Conservation (phyloP, 2,888 invertebrate genomes). For the Xylocampa areola region DNA sequence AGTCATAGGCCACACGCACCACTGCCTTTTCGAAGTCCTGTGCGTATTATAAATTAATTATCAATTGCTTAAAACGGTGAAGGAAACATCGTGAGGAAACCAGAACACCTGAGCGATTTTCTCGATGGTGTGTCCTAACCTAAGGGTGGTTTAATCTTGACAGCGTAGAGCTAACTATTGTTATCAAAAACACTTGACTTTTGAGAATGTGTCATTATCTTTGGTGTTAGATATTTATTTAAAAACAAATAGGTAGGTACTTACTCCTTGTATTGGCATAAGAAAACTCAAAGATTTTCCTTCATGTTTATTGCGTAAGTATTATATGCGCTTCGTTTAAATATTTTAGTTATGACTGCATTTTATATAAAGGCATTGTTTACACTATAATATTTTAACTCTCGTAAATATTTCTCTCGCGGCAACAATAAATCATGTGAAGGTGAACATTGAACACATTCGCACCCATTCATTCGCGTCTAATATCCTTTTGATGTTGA, state of each 20-base stretch:
- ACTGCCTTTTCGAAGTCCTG: no score
- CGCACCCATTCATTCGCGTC: conserved; percentile 30
- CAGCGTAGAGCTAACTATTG: neutral
- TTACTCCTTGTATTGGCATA: neutral
- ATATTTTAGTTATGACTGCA: neutral
- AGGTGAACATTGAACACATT: conserved; percentile 19
- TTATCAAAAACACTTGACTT: conserved; percentile 13
- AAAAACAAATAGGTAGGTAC: no score
- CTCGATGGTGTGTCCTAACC: no score
- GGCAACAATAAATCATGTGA: conserved; percentile 12
- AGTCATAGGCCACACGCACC: no score
- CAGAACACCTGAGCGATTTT: no score
- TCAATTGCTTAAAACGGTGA: no score
- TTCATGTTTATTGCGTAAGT: conserved; percentile 3
- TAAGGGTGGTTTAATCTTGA: no score
- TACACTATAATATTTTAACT: neutral
- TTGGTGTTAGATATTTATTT: conserved; percentile 14
- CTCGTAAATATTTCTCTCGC: conserved; percentile 5
- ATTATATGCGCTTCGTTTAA: neutral
- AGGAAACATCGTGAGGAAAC: no score
- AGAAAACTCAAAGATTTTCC: conserved; percentile 14
- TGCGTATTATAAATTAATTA: no score
- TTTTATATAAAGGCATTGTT: neutral
- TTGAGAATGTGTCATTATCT: no score
- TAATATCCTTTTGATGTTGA: conserved; percentile 49